Percentiles rank a stretch among this genome's conserved stretches.
These are phyloP conservation scores for Antigone vipio DNA, from an alignment of 2,113 vertebrate species.

Conservation along the genomic window DNA sequence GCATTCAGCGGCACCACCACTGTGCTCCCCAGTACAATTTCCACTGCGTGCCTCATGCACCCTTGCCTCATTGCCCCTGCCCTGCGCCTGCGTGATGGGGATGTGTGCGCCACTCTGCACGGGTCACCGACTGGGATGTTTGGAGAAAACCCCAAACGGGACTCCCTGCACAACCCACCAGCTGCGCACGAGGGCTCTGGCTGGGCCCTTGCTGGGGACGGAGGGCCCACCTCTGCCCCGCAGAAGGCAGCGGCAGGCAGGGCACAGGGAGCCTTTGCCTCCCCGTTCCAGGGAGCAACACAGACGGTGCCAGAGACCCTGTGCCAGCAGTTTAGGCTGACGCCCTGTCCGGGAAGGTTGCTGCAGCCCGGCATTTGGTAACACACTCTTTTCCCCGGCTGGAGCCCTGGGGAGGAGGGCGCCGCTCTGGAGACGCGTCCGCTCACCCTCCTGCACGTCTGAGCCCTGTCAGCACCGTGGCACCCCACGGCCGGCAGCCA, in stretches of 20 bases:
- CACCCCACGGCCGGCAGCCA: neutral
- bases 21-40: neutral
- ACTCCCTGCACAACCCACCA: neutral
- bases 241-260: neutral
- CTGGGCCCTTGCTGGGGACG: accelerated
- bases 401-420: neutral
- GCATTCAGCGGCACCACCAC: neutral
- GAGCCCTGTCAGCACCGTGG: neutral
- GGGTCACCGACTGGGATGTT: neutral
- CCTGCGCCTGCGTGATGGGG: too few relatives aligned
- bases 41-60: accelerated
- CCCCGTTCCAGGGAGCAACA: neutral
- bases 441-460: accelerated
- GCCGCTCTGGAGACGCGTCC: neutral
- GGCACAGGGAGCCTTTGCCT: neutral
- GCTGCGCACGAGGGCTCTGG: accelerated
- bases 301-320: accelerated
- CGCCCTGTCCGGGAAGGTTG: accelerated
- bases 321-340: accelerated
- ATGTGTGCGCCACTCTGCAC: neutral
- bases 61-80: neutral
- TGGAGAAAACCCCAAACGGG: neutral
- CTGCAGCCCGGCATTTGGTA: neutral
- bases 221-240: neutral
- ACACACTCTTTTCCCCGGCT: accelerated